These are phyloP conservation scores for Oncorhynchus masou DNA, from an alignment of 2,113 vertebrate genomes.

Conservation along the genomic window DNA sequence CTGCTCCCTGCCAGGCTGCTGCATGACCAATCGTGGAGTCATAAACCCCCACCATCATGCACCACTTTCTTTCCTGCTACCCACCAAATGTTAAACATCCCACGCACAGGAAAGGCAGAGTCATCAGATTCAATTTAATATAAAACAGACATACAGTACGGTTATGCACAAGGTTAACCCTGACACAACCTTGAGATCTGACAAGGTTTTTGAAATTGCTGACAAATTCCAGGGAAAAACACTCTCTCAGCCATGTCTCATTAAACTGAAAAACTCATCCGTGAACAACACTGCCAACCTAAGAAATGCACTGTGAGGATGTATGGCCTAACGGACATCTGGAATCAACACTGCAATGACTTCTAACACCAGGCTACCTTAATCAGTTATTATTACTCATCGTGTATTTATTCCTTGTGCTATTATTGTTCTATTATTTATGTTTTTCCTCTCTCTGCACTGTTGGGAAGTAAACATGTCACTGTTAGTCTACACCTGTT, in stretches of 20 bases:
- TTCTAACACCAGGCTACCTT: neutral
- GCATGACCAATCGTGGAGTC: neutral
- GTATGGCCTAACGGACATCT: neutral
- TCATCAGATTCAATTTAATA: neutral
- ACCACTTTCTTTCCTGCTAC: neutral
- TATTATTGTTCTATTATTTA: no score
- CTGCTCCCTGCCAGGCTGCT: conserved; percentile 3
- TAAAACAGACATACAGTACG: neutral
- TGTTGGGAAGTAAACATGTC: neutral
- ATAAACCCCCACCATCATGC: neutral
- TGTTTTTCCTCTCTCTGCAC: no score
- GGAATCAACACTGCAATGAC: neutral
- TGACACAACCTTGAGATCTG: no score
- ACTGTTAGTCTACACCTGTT: no score
- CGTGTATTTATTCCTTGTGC: no score
- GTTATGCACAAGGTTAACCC: no score
- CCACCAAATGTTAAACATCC: no score
- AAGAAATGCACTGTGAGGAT: neutral
- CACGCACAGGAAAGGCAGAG: no score
- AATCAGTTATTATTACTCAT: no score
- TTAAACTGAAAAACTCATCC: neutral
- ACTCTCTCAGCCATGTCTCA: neutral
- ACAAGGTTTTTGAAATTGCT: no score
- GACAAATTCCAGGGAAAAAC: neutral
- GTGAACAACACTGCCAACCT: neutral